phyloP scores from a whole-genome alignment of 2,113 vertebrate species.

The Hemicordylus capensis region DNA sequence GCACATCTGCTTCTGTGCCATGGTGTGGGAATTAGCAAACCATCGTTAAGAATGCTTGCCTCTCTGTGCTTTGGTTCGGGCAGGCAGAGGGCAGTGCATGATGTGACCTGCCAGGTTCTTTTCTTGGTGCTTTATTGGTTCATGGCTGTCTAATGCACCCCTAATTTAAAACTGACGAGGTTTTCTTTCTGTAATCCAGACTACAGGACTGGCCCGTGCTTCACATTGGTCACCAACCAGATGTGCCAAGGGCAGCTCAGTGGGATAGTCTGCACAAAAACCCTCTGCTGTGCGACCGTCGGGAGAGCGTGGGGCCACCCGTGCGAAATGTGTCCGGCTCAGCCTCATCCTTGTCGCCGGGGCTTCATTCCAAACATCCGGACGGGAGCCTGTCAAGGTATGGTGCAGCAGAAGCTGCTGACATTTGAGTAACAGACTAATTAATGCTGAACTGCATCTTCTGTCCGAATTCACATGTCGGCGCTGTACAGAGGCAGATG shows the following conservation, averaged over 20 bases:
- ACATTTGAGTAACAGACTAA: slow-evolving; percentile 71
- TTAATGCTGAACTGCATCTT: slow-evolving; percentile 81
- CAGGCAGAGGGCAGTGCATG: background rate
- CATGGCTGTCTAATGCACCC: background rate
- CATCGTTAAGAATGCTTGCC: background rate
- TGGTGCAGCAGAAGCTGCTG: slow-evolving; percentile 58
- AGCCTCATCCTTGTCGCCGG: slow-evolving; percentile 94
- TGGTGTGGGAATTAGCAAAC: background rate
- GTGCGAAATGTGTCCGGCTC: slow-evolving; percentile 97
- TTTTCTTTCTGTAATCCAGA: slow-evolving; percentile 78
- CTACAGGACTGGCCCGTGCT: slow-evolving; percentile 97
- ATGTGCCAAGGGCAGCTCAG: slow-evolving; percentile 99
- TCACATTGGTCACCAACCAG: slow-evolving; percentile 94
- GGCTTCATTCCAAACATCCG: slow-evolving; percentile 98
- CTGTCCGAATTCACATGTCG: slow-evolving; percentile 78
- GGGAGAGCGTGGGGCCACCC: slow-evolving; percentile 98
- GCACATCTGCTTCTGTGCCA: too few relatives aligned
- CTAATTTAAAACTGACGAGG: slow-evolving; percentile 25
- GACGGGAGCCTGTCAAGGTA: slow-evolving; percentile 98
- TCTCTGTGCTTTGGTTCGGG: background rate
- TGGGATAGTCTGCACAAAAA: slow-evolving; percentile 98
- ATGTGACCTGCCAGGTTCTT: background rate
- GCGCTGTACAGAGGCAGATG: slow-evolving; percentile 67
- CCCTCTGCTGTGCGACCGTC: slow-evolving; percentile 95
- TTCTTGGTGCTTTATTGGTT: background rate